Conservation (phyloP, 64 coral and sea anemone species). For the Platygyra sinensis region DNA sequence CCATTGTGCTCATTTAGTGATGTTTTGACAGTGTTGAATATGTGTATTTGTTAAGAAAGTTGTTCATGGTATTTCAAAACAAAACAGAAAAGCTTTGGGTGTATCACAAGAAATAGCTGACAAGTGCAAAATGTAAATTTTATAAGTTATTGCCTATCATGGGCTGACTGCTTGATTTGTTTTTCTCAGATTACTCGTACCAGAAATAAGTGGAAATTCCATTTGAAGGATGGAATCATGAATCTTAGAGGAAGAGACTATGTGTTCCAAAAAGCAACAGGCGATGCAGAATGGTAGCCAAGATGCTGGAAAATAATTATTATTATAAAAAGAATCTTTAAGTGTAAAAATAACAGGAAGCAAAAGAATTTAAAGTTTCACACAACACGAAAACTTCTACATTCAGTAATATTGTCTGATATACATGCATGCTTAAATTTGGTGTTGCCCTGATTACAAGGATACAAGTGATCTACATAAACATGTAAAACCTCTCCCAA, state of each 20-base stretch:
- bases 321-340: background rate
- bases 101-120: no score
- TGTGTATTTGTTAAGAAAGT: no score
- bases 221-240: slow-evolving; percentile 99
- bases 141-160: background rate
- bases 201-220: slow-evolving; percentile 98
- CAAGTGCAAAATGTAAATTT: no score
- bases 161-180: background rate
- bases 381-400: background rate
- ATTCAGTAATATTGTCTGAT: background rate
- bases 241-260: slow-evolving; percentile 95
- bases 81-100: no score
- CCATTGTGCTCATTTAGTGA: no score
- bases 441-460: background rate
- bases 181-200: slow-evolving; percentile 77
- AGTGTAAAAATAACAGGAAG: background rate
- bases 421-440: background rate
- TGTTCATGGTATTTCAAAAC: no score
- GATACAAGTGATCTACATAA: no score
- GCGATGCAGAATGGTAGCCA: slow-evolving; percentile 93
- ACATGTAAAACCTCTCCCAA: no score
- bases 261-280: slow-evolving; percentile 91
- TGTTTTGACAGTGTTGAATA: no score
- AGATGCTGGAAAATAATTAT: background rate
- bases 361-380: background rate